These are phyloP conservation scores for Amiota minor DNA, from an alignment of 2,888 invertebrate genomes.

Conservation along the genomic window DNA sequence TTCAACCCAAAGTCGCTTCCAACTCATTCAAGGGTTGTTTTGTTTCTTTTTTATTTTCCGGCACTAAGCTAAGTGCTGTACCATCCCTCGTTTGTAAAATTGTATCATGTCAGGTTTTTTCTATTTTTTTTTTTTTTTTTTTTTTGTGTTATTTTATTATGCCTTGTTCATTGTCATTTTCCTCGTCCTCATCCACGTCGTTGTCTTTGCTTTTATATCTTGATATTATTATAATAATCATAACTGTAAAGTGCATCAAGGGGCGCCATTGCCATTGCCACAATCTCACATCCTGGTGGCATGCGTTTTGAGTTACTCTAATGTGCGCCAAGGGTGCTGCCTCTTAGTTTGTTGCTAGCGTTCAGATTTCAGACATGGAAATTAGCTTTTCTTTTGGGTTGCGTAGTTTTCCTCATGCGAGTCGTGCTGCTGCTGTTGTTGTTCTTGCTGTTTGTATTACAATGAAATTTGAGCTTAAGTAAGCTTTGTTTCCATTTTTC, in stretches of 20 bases:
- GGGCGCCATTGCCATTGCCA: neutral
- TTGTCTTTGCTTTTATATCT: neutral
- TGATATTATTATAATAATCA: slow-evolving; percentile 16
- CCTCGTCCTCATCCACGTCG: too few species aligned
- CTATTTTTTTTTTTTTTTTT: neutral
- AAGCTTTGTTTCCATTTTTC: neutral
- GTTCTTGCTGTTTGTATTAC: neutral
- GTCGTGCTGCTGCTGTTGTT: neutral
- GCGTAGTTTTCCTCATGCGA: neutral
- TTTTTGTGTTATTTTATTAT: too few species aligned
- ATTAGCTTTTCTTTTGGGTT: slow-evolving; percentile 4
- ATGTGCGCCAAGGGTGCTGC: slow-evolving; percentile 1
- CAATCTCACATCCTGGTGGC: neutral
- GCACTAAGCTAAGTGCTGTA: slow-evolving; percentile 2
- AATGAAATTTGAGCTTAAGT: slow-evolving; percentile 16
- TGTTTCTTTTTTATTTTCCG: neutral
- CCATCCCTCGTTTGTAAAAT: slow-evolving; percentile 4
- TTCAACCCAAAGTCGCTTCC: too few species aligned
- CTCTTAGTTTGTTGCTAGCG: neutral
- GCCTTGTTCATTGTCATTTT: too few species aligned
- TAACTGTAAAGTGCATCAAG: slow-evolving; percentile 18
- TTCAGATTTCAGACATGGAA: slow-evolving; percentile 5
- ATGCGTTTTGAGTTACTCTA: slow-evolving; percentile 15
- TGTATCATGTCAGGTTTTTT: slow-evolving; percentile 8
- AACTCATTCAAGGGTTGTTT: too few species aligned